Conservation (phyloP, 2,888 invertebrate genomes). For the Rhingia rostrata region DNA sequence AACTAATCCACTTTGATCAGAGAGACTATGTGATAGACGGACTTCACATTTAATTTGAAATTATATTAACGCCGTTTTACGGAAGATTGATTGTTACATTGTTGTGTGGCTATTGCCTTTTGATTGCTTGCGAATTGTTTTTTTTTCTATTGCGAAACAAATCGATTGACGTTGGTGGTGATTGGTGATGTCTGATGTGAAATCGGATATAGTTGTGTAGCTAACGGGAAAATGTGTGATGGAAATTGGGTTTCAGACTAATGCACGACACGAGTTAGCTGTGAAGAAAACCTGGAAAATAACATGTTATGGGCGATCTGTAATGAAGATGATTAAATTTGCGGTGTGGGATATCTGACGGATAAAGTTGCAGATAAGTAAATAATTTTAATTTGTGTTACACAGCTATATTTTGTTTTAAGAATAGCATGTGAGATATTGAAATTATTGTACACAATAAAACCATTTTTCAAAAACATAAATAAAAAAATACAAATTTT, state of each 20-base stretch:
- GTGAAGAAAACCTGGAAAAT: neutral
- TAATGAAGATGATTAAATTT: neutral
- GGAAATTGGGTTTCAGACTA: neutral
- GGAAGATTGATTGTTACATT: conserved; percentile 57
- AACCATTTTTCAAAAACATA: too few relatives aligned
- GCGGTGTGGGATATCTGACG: neutral
- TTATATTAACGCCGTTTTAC: conserved; percentile 40
- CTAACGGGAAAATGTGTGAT: conserved; percentile 10
- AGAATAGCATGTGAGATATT: too few relatives aligned
- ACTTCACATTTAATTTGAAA: conserved; percentile 42
- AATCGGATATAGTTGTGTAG: neutral
- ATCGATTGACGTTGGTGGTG: conserved; percentile 41
- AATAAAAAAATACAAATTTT: too few relatives aligned
- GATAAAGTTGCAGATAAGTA: neutral
- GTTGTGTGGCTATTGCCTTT: conserved; percentile 32
- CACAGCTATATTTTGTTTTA: neutral
- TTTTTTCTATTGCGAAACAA: conserved; percentile 44
- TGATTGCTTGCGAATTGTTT: conserved; percentile 18
- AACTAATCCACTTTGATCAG: neutral
- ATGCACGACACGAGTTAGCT: conserved; percentile 5
- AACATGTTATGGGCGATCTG: neutral
- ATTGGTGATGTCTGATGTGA: neutral
- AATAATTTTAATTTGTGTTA: too few relatives aligned
- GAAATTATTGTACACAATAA: too few relatives aligned
- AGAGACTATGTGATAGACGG: neutral